phyloP scores from a whole-genome alignment of 1,140 invertebrate species.

The Penaeus chinensis region DNA sequence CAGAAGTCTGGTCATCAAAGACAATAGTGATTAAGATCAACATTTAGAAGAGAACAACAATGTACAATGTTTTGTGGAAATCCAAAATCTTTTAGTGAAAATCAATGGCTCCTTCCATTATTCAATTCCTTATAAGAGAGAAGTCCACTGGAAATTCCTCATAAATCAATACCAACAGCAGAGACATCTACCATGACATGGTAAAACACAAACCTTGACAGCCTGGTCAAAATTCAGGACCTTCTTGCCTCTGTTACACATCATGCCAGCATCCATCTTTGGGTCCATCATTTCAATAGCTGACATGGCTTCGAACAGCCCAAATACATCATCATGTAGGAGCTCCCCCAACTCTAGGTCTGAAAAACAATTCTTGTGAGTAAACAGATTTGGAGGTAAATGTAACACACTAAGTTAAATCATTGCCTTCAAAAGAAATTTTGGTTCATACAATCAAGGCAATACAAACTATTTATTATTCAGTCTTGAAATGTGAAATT shows the following conservation, averaged over 20 bases:
- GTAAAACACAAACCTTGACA: conserved; percentile 74
- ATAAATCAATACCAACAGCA: background rate
- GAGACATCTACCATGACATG: background rate
- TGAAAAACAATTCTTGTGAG: conserved; percentile 67
- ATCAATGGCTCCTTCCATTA: background rate
- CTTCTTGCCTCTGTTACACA: conserved; percentile 86
- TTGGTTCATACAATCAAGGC: no score
- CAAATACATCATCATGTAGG: conserved; percentile 90
- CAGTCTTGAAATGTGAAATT: no score
- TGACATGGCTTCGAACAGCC: conserved; percentile 98
- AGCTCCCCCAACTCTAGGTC: conserved; percentile 89
- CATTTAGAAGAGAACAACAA: background rate
- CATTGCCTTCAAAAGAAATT: background rate
- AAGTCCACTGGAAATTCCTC: background rate
- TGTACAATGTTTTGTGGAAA: no score
- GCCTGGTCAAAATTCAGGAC: conserved; percentile 89
- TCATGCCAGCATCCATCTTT: conserved; percentile 99
- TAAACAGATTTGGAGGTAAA: conserved; percentile 26
- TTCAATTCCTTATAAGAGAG: no score
- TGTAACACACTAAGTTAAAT: conserved; percentile 15
- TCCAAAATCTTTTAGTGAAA: no score
- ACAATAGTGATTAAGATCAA: conserved; percentile 23
- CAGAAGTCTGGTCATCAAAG: background rate
- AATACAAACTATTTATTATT: no score
- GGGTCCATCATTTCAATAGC: conserved; percentile 99